A percentile compares a stretch with the other conserved stretches of the same genome.
phyloP scores from a whole-genome alignment of 92 coral and sea anemone genomes.

The Micromussa lordhowensis region DNA sequence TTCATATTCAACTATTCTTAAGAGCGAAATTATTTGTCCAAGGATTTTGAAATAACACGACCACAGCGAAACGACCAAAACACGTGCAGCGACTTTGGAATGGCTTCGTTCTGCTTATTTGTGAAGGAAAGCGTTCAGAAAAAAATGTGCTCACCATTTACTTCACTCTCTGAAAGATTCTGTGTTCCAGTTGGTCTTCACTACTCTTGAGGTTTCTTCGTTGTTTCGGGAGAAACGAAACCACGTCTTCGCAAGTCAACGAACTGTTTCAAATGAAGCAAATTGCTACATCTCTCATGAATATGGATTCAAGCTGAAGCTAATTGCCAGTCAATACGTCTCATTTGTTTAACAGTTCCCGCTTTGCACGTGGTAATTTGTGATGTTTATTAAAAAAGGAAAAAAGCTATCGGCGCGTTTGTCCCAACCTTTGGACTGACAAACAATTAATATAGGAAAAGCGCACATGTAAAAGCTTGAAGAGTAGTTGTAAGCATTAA shows the following conservation, averaged over 20 bases:
- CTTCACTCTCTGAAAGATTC: neutral
- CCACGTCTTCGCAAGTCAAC: neutral
- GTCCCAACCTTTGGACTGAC: too few relatives aligned
- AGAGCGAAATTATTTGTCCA: neutral
- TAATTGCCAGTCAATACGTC: neutral
- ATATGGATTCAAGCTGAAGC: neutral
- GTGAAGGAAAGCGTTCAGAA: neutral
- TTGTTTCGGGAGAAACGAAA: neutral
- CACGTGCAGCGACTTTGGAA: neutral
- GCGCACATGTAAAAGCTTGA: too few relatives aligned
- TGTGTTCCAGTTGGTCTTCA: neutral
- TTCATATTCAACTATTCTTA: neutral
- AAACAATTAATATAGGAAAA: too few relatives aligned
- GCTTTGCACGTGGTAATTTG: neutral
- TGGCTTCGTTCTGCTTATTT: neutral
- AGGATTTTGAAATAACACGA: neutral
- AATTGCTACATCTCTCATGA: neutral
- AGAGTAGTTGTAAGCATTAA: too few relatives aligned
- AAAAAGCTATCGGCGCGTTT: too few relatives aligned
- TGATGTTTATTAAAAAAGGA: neutral
- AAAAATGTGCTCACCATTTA: neutral
- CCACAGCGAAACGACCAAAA: neutral
- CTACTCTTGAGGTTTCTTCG: neutral
- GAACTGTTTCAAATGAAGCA: slow-evolving; percentile 1
- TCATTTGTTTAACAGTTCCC: neutral